Evolutionary conservation across 2,797 vertebrate genomes (phyloP).

Genomic region (Tamandua tetradactyla): DNA sequence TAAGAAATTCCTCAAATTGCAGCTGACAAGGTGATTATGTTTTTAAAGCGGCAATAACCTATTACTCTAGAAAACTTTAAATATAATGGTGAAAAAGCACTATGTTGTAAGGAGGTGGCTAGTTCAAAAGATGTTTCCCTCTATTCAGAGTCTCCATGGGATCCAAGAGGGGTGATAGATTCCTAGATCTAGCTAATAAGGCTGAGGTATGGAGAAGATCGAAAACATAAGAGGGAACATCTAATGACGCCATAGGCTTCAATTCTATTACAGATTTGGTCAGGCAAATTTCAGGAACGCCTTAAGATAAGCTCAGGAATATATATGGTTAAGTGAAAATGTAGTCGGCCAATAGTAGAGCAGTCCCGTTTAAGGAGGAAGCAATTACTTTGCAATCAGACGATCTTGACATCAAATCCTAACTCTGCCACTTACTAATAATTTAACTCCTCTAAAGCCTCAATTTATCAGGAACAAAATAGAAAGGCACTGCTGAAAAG

Average conservation of each 20-base stretch:
- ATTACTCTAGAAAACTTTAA: not conserved
- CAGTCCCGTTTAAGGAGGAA: not conserved
- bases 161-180: not conserved
- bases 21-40: not conserved
- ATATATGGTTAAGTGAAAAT: conserved; percentile 5
- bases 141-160: not conserved
- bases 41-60: not conserved
- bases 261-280: not conserved
- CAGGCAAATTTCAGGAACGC: not conserved
- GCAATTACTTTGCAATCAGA: conserved; percentile 22
- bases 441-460: not conserved
- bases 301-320: not conserved
- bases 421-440: not conserved
- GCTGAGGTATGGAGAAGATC: not conserved
- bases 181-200: not conserved
- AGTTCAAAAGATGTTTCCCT: not conserved
- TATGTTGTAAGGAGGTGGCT: not conserved
- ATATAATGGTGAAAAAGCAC: not conserved
- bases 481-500: not conserved
- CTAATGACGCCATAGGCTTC: not conserved
- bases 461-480: not conserved
- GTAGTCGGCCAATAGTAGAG: not conserved
- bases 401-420: conserved; percentile 30
- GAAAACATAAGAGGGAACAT: not conserved
- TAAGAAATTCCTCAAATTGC: conserved; percentile 38